phyloP scores from a whole-genome alignment of 2,888 invertebrate species.

The Ornithoptera priamus region DNA sequence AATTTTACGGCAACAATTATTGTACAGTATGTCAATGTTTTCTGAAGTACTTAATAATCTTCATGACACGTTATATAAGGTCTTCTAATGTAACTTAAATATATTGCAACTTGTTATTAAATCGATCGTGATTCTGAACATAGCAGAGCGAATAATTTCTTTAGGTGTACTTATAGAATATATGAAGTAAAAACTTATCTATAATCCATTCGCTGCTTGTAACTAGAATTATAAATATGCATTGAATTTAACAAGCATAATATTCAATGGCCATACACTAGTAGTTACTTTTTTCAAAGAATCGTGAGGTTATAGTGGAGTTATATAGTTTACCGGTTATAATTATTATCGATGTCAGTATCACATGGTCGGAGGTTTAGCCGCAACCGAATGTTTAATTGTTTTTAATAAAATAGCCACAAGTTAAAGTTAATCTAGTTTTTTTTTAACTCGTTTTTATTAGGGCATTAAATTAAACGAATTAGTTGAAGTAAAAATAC shows the following conservation, averaged over 20 bases:
- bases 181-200: conserved; percentile 30
- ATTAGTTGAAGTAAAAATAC: too few relatives aligned
- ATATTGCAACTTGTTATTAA: conserved; percentile 4
- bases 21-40: neutral
- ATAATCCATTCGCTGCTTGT: conserved; percentile 28
- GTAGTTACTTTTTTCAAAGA: conserved; percentile 24
- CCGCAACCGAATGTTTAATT: conserved; percentile 4
- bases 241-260: conserved; percentile 30
- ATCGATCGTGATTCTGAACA: conserved; percentile 6
- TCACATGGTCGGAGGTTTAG: conserved; percentile 13
- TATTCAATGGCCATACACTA: conserved; percentile 24
- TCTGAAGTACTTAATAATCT: neutral
- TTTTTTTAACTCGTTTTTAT: too few relatives aligned
- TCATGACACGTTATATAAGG: neutral
- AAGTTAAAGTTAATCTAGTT: too few relatives aligned
- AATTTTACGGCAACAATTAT: too few relatives aligned
- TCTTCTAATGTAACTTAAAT: neutral
- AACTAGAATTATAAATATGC: conserved; percentile 32
- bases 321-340: conserved; percentile 29
- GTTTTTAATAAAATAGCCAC: neutral
- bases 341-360: conserved; percentile 27
- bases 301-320: conserved; percentile 24
- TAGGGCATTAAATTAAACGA: too few relatives aligned
- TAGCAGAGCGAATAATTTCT: conserved; percentile 28
- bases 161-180: conserved; percentile 21